Evolutionary conservation across 2,797 vertebrate genomes (phyloP).

Genomic region (Anableps anableps): DNA sequence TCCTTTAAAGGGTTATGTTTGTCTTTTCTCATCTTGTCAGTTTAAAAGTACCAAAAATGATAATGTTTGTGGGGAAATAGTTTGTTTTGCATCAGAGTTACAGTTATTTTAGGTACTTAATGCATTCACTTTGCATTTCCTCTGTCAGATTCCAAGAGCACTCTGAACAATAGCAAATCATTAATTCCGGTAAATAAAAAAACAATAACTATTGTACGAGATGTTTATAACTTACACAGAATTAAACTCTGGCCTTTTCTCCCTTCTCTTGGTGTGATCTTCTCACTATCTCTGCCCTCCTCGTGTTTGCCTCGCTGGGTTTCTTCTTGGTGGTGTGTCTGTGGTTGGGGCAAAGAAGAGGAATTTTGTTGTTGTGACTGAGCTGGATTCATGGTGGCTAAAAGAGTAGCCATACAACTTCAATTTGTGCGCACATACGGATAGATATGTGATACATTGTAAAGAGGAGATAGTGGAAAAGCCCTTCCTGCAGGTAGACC

Average conservation of each 20-base stretch:
- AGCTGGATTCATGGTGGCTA: constrained; percentile 58
- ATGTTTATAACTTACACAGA: constrained; percentile 17
- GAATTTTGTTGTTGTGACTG: constrained; percentile 80
- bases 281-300: constrained; percentile 37
- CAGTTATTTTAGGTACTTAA: not conserved
- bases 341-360: constrained; percentile 67
- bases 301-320: constrained; percentile 39
- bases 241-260: constrained; percentile 22
- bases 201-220: constrained; percentile 10
- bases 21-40: constrained; percentile 4
- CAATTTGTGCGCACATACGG: constrained; percentile 38
- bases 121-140: not conserved
- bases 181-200: constrained; percentile 12
- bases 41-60: constrained; percentile 10
- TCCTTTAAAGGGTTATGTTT: constrained; percentile 13
- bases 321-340: constrained; percentile 59
- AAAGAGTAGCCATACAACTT: constrained; percentile 59
- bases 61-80: not conserved
- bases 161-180: not conserved
- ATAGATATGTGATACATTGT: constrained; percentile 58
- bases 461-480: constrained; percentile 38
- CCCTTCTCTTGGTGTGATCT: constrained; percentile 41
- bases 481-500: constrained; percentile 42
- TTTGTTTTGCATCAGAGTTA: not conserved
- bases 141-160: not conserved